Evolutionary conservation across 2,113 vertebrate species (phyloP).

Genomic region (Toxostoma redivivum): DNA sequence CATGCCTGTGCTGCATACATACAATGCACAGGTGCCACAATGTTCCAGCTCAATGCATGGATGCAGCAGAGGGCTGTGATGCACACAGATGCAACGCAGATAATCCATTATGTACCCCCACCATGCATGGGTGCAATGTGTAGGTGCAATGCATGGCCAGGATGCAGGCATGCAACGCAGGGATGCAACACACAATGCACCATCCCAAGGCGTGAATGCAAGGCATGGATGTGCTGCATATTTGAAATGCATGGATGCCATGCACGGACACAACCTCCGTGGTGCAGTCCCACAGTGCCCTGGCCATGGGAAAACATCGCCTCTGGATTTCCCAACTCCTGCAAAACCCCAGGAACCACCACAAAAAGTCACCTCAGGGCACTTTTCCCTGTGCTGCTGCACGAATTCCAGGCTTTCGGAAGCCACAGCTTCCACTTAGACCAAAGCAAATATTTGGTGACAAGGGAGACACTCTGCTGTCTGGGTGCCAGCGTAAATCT

Average conservation of each 20-base stretch:
- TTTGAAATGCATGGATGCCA: fast-evolving
- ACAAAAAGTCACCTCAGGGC: background rate
- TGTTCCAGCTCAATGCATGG: background rate
- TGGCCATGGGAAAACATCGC: background rate
- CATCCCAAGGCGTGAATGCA: background rate
- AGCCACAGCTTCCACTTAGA: background rate
- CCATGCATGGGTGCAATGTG: fast-evolving
- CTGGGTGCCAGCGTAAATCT: background rate
- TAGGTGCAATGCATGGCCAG: fast-evolving
- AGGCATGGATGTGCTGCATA: fast-evolving
- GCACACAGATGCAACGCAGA: no score
- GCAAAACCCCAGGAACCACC: background rate
- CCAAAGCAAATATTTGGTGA: constrained; percentile 22
- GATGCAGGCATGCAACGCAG: fast-evolving
- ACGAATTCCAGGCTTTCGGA: background rate
- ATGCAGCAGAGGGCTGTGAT: no score
- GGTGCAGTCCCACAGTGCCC: fast-evolving
- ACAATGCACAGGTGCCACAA: no score
- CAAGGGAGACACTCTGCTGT: background rate
- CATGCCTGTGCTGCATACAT: background rate
- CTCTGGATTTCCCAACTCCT: background rate
- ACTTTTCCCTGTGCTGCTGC: background rate
- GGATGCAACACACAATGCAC: no score
- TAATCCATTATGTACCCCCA: fast-evolving
- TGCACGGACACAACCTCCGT: fast-evolving